Base-by-base conservation (phyloP, 2,888 invertebrate genomes). In the Zaprionus bogoriensis region DNA sequence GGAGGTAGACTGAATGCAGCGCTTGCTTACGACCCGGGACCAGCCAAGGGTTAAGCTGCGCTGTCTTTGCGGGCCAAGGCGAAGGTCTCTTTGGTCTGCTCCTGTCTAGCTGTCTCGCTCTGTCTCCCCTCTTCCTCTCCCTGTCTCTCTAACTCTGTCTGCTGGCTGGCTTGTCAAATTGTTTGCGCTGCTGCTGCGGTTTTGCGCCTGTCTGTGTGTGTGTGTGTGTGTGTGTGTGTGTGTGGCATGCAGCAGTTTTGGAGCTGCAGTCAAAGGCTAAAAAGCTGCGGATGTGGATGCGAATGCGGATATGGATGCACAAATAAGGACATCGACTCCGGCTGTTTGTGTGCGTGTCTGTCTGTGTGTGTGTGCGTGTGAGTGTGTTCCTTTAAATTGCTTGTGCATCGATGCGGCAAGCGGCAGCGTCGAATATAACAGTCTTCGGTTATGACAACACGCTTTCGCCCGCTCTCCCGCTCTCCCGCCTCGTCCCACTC, bases 1-100 rank as follows among this genome's bases (percentile, higher is more conserved):
- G 17, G 32, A n/a, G 32, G 2, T 4, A 36, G 7, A 30, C 19
- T 22, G 14, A 47, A 53, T 65, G 50, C 59, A 59, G 30, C 48
- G 52, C 52, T 36, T 57, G 61, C 23, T 12, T 48, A 28, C 54
- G 67, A 71, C 58, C 62, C 58, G 27, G 48, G 48, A 44, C 58
- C 52, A 67, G 58, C 48, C 63, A 72, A 55, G 67, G 72, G 72
- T 71, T 71, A 71, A 72, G 67, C 63, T 50, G 9, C 38, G 47
- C 39, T 72, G 25, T 54, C 67, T 58, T 38, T 58, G 50, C 17
- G n/a, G 67, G 52, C 67, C 46, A 61, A 47, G 14, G 28, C 53
- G 20, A 30, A 39, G 46, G 27, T 9, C 30, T 25, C 32, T 2
- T 5, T 12, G n/a, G n/a, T n/a, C 19, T 4, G 4, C 14, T 5